phyloP scores from a whole-genome alignment of 1,140 invertebrate genomes.

The Mactra quadrangularis region DNA sequence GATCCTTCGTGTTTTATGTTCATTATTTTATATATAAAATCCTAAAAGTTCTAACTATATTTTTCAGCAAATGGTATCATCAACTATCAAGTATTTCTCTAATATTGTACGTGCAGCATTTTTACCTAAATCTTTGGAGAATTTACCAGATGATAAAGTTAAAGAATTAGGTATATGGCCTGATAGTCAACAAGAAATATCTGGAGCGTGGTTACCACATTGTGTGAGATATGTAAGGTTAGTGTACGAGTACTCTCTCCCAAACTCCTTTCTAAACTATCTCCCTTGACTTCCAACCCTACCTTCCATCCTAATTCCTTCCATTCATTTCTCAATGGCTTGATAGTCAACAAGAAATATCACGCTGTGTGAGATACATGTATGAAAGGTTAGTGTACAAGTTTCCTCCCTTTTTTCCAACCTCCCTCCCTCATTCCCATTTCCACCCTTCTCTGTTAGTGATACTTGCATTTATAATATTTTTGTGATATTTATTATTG shows the following conservation, averaged over 20 bases:
- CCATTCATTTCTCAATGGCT: too few relatives aligned
- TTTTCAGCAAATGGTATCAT: slow-evolving; percentile 87
- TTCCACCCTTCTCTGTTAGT: too few relatives aligned
- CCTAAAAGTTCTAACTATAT: not conserved
- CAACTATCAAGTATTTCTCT: slow-evolving; percentile 88
- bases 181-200: slow-evolving; percentile 76
- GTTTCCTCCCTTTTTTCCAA: too few relatives aligned
- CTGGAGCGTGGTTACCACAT: slow-evolving; percentile 90
- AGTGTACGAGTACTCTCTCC: not conserved
- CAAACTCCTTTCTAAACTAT: not conserved
- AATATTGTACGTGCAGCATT: slow-evolving; percentile 88
- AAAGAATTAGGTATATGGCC: slow-evolving; percentile 80
- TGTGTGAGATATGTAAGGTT: slow-evolving; percentile 89
- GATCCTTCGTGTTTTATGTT: too few relatives aligned
- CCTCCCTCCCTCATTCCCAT: too few relatives aligned
- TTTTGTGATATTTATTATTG: too few relatives aligned
- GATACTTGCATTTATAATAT: too few relatives aligned
- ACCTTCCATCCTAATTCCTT: not conserved
- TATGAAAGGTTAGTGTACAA: too few relatives aligned
- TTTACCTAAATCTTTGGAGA: slow-evolving; percentile 86
- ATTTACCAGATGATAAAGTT: slow-evolving; percentile 70
- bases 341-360: too few relatives aligned
- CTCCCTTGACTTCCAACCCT: not conserved
- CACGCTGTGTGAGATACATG: too few relatives aligned
- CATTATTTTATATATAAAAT: not conserved